phyloP scores from a whole-genome alignment of 2,797 vertebrate genomes.

The Oceanodroma leucorhoa region DNA sequence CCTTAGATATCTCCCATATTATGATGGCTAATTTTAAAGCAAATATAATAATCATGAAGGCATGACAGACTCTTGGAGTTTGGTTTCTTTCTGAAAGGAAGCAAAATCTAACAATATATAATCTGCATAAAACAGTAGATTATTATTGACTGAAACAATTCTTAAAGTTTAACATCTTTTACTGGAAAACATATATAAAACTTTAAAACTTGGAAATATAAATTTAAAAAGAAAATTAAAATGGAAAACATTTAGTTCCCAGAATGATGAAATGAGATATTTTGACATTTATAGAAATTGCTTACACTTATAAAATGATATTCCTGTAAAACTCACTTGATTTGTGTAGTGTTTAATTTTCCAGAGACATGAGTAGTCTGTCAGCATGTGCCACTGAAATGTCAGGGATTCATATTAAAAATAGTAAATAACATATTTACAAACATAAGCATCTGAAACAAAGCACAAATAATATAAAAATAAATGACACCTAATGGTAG shows the following conservation, averaged over 20 bases:
- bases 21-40: not conserved
- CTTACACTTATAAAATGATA: not conserved
- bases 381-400: not conserved
- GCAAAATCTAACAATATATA: not conserved
- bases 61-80: not conserved
- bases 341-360: constrained; percentile 16
- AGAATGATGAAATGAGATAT: not conserved
- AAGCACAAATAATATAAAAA: not conserved
- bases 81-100: not conserved
- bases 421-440: constrained; percentile 27
- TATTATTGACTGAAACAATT: not conserved
- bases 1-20: not conserved
- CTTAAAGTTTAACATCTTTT: not conserved
- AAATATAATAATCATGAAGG: not conserved
- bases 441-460: not conserved
- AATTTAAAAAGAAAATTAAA: constrained; percentile 23
- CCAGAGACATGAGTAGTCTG: not conserved
- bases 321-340: constrained; percentile 9
- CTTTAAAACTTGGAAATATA: not conserved
- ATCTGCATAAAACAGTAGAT: not conserved
- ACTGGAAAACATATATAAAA: not conserved
- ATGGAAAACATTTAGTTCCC: not conserved
- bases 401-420: constrained; percentile 41
- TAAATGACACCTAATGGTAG: not conserved
- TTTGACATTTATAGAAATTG: constrained; percentile 39